These are phyloP conservation scores for Hucho hucho DNA, from an alignment of 2,113 vertebrate genomes.

Conservation along the genomic window DNA sequence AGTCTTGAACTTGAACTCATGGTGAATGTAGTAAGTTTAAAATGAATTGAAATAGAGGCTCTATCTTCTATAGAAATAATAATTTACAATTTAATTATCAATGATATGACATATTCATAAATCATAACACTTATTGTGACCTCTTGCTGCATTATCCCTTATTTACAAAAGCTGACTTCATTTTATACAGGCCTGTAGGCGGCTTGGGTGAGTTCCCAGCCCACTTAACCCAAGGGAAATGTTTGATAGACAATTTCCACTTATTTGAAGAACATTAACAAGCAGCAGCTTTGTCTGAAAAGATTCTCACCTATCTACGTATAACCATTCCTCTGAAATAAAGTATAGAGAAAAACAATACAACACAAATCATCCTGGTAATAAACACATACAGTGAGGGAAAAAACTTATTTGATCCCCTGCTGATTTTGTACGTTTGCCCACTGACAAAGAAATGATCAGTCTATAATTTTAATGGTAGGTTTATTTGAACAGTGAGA, in stretches of 20 bases:
- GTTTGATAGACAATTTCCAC: neutral
- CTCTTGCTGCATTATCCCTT: neutral
- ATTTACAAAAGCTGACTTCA: neutral
- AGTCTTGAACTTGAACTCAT: neutral
- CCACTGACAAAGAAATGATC: no score
- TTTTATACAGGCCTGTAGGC: no score
- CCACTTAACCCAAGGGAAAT: neutral
- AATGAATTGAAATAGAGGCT: neutral
- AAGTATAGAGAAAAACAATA: no score
- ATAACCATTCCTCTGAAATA: no score
- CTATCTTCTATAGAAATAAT: neutral
- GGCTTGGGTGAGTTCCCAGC: neutral
- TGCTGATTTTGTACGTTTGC: no score
- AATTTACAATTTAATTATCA: neutral
- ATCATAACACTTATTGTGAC: neutral
- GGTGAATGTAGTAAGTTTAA: neutral
- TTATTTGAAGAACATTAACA: neutral
- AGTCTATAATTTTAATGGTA: no score
- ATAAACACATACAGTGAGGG: neutral
- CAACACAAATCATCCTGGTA: neutral
- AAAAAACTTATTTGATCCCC: no score
- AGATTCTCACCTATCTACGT: no score
- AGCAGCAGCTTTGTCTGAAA: neutral
- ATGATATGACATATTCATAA: neutral
- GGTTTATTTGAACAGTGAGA: no score